Evolutionary conservation across 2,888 invertebrate species (phyloP).

Genomic region (Xestia xanthographa): DNA sequence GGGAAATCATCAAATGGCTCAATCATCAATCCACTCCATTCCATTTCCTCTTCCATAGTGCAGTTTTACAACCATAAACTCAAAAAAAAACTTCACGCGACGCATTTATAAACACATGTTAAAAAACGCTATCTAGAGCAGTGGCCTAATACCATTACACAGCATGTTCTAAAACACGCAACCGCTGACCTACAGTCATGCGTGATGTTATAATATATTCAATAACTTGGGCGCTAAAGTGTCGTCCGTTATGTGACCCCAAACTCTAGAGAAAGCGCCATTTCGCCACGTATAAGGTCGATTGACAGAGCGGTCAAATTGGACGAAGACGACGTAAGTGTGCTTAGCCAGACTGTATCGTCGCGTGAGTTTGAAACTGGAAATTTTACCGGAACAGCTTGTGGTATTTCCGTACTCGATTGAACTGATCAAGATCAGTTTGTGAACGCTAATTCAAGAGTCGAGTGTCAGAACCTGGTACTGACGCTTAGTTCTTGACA

Average conservation of each 20-base stretch:
- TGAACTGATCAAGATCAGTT: neutral
- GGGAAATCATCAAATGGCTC: too few species aligned
- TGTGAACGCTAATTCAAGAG: neutral
- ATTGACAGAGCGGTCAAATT: constrained; percentile 48
- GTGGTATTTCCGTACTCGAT: neutral
- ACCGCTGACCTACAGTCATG: constrained; percentile 48
- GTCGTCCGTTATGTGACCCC: constrained; percentile 78
- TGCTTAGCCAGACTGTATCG: neutral
- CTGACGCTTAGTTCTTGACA: neutral
- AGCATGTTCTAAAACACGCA: constrained; percentile 62
- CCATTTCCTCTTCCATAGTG: constrained; percentile 8
- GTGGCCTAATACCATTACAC: constrained; percentile 3
- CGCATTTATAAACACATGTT: neutral
- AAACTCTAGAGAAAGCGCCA: constrained; percentile 77
- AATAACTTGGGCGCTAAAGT: constrained; percentile 63
- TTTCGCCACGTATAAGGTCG: constrained; percentile 72
- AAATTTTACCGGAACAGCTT: neutral
- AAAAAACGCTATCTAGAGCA: constrained; percentile 13
- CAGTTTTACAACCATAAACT: neutral
- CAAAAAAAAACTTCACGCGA: constrained; percentile 8
- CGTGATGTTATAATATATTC: constrained; percentile 62
- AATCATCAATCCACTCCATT: neutral
- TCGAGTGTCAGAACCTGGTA: neutral
- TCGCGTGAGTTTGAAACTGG: constrained; percentile 1
- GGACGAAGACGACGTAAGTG: neutral